Evolutionary conservation across 2,888 invertebrate genomes (phyloP).

Genomic region (Ormyrus nitidulus): DNA sequence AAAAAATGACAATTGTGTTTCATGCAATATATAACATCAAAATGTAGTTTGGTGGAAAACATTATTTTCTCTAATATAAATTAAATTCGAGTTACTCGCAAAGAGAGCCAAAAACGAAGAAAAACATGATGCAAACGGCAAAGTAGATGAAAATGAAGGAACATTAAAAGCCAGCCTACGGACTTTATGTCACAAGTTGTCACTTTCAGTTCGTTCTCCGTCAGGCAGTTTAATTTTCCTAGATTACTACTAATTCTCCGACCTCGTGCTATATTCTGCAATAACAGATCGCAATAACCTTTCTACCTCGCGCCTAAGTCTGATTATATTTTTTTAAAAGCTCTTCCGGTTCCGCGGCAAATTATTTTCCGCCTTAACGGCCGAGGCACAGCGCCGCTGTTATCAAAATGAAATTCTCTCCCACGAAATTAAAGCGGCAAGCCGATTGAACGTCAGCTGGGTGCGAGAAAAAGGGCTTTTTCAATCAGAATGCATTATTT

Average conservation of each 20-base stretch:
- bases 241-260: neutral
- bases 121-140: neutral
- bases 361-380: neutral
- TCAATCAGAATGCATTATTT: slow-evolving; percentile 38
- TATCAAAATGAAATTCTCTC: slow-evolving; percentile 21
- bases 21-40: too few species aligned
- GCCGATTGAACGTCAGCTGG: slow-evolving; percentile 15
- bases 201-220: slow-evolving; percentile 47
- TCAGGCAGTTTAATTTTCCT: slow-evolving; percentile 38
- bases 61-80: too few species aligned
- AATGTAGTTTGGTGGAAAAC: too few species aligned
- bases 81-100: too few species aligned
- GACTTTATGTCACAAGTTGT: slow-evolving; percentile 49
- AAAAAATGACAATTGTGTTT: too few species aligned
- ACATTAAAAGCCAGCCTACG: slow-evolving; percentile 40
- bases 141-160: neutral
- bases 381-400: neutral
- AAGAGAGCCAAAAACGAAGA: too few species aligned
- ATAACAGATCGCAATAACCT: slow-evolving; percentile 13
- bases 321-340: slow-evolving; percentile 18
- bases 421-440: neutral
- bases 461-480: slow-evolving; percentile 3
- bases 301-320: neutral
- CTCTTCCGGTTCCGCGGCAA: neutral
- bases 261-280: neutral